Evolutionary conservation across 2,888 invertebrate genomes (phyloP).

Genomic region (Apotomis capreana): DNA sequence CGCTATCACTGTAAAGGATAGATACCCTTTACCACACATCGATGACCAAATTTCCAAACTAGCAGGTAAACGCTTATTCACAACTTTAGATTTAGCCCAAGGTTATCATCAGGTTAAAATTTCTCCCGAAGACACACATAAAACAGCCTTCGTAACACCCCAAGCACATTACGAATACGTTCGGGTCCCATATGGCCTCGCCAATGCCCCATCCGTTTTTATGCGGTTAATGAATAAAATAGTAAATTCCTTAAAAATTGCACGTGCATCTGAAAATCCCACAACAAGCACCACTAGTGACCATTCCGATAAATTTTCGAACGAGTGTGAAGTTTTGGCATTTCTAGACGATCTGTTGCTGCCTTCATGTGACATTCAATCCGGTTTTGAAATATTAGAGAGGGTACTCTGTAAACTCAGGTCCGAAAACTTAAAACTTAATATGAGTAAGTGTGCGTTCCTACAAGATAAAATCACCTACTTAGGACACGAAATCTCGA

Average conservation of each 20-base stretch:
- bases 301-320: not conserved
- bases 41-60: conserved; percentile 48
- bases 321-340: conserved; percentile 4
- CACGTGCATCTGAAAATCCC: not conserved
- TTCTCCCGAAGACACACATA: conserved; percentile 10
- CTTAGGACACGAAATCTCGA: conserved; percentile 1
- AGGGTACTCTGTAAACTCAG: not conserved
- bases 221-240: conserved; percentile 36
- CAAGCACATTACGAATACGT: conserved; percentile 35
- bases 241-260: conserved; percentile 20
- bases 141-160: conserved; percentile 29
- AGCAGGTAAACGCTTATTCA: conserved; percentile 47
- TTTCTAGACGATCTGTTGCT: conserved; percentile 13
- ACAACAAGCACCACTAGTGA: not conserved
- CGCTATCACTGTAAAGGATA: conserved; percentile 46
- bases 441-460: conserved; percentile 24
- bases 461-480: conserved; percentile 8
- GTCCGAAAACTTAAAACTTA: conserved; percentile 11
- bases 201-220: conserved; percentile 35
- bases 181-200: conserved; percentile 30
- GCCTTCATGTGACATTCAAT: not conserved
- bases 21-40: conserved; percentile 49
- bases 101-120: conserved; percentile 45
- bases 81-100: conserved; percentile 45
- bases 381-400: conserved; percentile 7